A percentile compares a stretch with the other conserved stretches of the same genome.
phyloP scores from a whole-genome alignment of 2,888 invertebrate species.

The Vannuccia rotundouncinata region DNA sequence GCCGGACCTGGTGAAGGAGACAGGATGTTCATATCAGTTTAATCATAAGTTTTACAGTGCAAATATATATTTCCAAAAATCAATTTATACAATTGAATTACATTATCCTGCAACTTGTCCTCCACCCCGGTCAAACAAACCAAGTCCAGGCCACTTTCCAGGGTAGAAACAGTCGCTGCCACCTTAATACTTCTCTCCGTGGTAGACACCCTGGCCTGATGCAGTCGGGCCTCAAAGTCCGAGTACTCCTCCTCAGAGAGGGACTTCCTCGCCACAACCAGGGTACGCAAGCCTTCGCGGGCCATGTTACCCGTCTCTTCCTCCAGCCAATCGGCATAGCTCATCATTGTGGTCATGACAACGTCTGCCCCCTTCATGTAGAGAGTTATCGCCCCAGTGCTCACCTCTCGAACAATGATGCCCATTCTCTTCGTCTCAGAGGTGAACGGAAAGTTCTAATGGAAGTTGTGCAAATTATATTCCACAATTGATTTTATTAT shows the following conservation, averaged over 20 bases:
- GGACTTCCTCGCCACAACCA: slow-evolving; percentile 67
- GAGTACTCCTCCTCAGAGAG: slow-evolving; percentile 65
- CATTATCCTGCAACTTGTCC: slow-evolving; percentile 67
- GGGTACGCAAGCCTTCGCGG: slow-evolving; percentile 66
- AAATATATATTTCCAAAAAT: too few relatives aligned
- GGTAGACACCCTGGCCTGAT: slow-evolving; percentile 72
- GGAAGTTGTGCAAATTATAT: too few relatives aligned
- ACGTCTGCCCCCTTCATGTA: slow-evolving; percentile 96
- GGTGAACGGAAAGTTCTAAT: slow-evolving; percentile 69
- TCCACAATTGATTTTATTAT: too few relatives aligned
- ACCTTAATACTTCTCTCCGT: slow-evolving; percentile 76
- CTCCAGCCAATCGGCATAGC: slow-evolving; percentile 84
- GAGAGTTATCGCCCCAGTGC: slow-evolving; percentile 72
- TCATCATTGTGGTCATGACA: slow-evolving; percentile 63
- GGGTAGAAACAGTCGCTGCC: slow-evolving; percentile 73
- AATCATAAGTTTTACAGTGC: too few relatives aligned
- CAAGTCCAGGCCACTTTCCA: slow-evolving; percentile 80
- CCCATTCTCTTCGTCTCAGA: slow-evolving; percentile 72
- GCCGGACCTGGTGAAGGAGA: too few relatives aligned
- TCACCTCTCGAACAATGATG: slow-evolving; percentile 63
- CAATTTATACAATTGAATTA: slow-evolving; percentile 62
- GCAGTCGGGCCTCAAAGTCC: slow-evolving; percentile 64
- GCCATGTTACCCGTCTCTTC: slow-evolving; percentile 85
- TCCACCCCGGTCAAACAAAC: slow-evolving; percentile 67
- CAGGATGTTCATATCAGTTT: too few relatives aligned